phyloP scores from a whole-genome alignment of 2,797 vertebrate genomes.

The Coilia nasus region DNA sequence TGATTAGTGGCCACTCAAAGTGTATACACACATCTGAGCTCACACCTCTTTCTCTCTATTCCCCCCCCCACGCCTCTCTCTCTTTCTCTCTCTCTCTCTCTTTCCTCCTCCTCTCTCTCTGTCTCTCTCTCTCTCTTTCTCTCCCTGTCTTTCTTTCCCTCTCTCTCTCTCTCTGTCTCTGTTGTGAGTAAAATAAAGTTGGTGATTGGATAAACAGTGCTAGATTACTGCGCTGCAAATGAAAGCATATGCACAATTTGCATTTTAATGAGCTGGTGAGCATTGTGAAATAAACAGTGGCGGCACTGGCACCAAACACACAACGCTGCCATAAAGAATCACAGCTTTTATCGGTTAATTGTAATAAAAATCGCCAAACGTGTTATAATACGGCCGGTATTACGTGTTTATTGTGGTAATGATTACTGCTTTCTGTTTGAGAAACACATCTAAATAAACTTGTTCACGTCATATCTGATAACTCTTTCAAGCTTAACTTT shows the following conservation, averaged over 20 bases:
- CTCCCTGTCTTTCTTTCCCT: conserved; percentile 48
- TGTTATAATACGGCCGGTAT: conserved; percentile 40
- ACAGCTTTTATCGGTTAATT: conserved; percentile 56
- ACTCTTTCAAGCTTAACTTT: background rate
- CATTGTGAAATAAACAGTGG: conserved; percentile 70
- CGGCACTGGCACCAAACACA: conserved; percentile 53
- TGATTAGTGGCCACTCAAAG: conserved; percentile 59
- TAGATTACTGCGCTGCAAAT: conserved; percentile 75
- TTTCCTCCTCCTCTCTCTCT: conserved; percentile 45
- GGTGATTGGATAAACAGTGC: conserved; percentile 73
- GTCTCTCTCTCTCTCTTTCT: conserved; percentile 20
- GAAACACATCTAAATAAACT: conserved; percentile 22
- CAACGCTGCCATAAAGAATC: conserved; percentile 52
- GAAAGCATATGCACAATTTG: conserved; percentile 76
- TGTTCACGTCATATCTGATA: background rate
- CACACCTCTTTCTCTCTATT: conserved; percentile 38
- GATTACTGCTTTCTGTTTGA: background rate
- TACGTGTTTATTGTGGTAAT: conserved; percentile 13
- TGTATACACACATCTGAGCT: conserved; percentile 25
- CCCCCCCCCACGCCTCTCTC: conserved; percentile 27
- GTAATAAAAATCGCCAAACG: conserved; percentile 49
- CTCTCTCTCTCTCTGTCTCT: conserved; percentile 53
- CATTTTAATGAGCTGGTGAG: conserved; percentile 77
- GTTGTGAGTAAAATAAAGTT: conserved; percentile 61
- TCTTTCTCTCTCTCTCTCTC: conserved; percentile 8